Percentiles rank a stretch among this genome's conserved stretches.
Conservation (phyloP, 2,113 vertebrate genomes). For the Rutilus rutilus region DNA sequence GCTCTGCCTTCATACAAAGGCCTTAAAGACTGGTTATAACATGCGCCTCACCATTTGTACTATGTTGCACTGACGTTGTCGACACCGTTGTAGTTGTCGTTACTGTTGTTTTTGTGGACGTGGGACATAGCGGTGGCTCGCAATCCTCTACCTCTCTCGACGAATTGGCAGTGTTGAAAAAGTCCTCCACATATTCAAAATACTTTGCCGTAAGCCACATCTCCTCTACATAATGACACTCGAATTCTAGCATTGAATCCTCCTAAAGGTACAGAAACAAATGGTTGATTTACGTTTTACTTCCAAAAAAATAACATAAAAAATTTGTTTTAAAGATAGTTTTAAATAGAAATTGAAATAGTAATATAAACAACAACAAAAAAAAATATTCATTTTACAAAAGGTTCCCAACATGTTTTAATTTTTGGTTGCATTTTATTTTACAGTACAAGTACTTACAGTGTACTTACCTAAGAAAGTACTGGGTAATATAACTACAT, state of each 20-base stretch:
- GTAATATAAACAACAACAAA: no score
- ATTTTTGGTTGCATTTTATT: no score
- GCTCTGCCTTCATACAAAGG: background rate
- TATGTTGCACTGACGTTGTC: background rate
- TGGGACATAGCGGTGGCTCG: conserved; percentile 73
- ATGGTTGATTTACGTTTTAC: background rate
- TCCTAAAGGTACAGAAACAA: conserved; percentile 61
- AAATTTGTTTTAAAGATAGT: no score
- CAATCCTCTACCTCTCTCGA: conserved; percentile 66
- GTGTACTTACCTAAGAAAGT: no score
- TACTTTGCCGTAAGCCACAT: conserved; percentile 72
- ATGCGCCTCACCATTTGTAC: conserved; percentile 57
- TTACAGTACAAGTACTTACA: no score
- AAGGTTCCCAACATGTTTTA: background rate
- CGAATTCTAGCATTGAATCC: conserved; percentile 71
- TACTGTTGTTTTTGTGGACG: conserved; percentile 53
- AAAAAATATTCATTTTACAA: background rate
- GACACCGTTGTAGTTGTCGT: conserved; percentile 30
- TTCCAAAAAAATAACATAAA: background rate
- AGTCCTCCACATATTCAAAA: conserved; percentile 76
- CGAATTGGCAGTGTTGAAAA: conserved; percentile 68
- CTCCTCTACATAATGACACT: conserved; percentile 76
- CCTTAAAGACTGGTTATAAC: background rate
- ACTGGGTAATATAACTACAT: no score
- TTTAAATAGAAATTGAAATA: no score